phyloP scores from a whole-genome alignment of 2,113 vertebrate genomes.

The Esox niger region DNA sequence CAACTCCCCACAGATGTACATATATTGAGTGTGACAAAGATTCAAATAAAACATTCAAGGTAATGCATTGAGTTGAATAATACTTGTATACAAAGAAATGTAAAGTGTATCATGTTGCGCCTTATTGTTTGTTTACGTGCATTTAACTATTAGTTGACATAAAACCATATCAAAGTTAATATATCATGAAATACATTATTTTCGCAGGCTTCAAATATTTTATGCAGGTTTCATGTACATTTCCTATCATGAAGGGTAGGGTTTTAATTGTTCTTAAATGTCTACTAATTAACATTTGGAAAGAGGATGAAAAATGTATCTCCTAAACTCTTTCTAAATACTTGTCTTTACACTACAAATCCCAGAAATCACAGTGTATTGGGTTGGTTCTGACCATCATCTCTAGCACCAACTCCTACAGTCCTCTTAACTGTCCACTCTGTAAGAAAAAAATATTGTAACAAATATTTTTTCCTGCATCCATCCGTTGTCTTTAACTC shows the following conservation, averaged over 20 bases:
- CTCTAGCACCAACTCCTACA: slow-evolving; percentile 34
- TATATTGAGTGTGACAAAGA: slow-evolving; percentile 50
- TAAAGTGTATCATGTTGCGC: too few species aligned
- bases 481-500: slow-evolving; percentile 33
- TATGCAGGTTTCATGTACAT: too few species aligned
- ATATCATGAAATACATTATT: too few species aligned
- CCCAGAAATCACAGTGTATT: slow-evolving; percentile 43
- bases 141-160: too few species aligned
- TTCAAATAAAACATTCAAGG: slow-evolving; percentile 62
- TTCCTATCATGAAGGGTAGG: slow-evolving; percentile 25
- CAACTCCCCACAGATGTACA: slow-evolving; percentile 64
- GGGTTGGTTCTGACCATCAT: slow-evolving; percentile 42
- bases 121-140: too few species aligned
- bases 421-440: too few species aligned
- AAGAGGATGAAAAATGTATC: slow-evolving; percentile 42
- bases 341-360: slow-evolving; percentile 48
- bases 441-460: slow-evolving; percentile 41
- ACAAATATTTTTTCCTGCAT: slow-evolving; percentile 16
- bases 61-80: slow-evolving; percentile 50
- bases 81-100: slow-evolving; percentile 3
- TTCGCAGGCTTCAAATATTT: too few species aligned
- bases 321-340: slow-evolving; percentile 47
- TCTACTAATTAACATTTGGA: slow-evolving; percentile 42
- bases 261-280: slow-evolving; percentile 39
- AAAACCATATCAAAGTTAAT: too few species aligned